A percentile compares a stretch with the other conserved stretches of the same genome.
phyloP scores from a whole-genome alignment of 2,888 invertebrate genomes.

The Cetonia aurata region DNA sequence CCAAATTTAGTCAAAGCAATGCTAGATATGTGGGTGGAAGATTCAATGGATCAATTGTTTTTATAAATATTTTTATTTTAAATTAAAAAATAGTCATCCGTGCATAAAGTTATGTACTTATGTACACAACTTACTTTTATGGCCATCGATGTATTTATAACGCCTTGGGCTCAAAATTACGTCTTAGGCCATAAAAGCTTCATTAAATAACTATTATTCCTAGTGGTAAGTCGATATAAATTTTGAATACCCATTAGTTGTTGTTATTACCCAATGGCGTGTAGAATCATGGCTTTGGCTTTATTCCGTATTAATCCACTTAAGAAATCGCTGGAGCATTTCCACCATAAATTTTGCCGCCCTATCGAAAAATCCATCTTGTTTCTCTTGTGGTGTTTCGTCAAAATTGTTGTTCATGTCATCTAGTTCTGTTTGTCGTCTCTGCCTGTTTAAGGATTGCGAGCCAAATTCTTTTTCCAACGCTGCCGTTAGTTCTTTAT shows the following conservation, averaged over 20 bases:
- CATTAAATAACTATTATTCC: no score
- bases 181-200: no score
- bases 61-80: no score
- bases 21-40: no score
- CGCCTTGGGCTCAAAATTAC: no score
- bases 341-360: slow-evolving; percentile 66
- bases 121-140: no score
- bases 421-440: slow-evolving; percentile 50
- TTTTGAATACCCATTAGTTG: background rate
- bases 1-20: no score
- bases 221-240: no score
- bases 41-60: no score
- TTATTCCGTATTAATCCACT: slow-evolving; percentile 65
- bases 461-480: slow-evolving; percentile 29
- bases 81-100: no score
- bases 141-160: no score
- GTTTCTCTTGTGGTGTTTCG: slow-evolving; percentile 46
- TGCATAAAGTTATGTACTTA: no score
- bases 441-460: slow-evolving; percentile 45
- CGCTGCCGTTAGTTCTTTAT: slow-evolving; percentile 55
- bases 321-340: slow-evolving; percentile 65
- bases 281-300: slow-evolving; percentile 11
- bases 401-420: slow-evolving; percentile 44
- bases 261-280: slow-evolving; percentile 13
- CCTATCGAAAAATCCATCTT: slow-evolving; percentile 64